A percentile compares a stretch with the other conserved stretches of the same genome.
These are phyloP conservation scores for Sebastes iracundus DNA, from an alignment of 2,797 vertebrate genomes.

Conservation along the genomic window DNA sequence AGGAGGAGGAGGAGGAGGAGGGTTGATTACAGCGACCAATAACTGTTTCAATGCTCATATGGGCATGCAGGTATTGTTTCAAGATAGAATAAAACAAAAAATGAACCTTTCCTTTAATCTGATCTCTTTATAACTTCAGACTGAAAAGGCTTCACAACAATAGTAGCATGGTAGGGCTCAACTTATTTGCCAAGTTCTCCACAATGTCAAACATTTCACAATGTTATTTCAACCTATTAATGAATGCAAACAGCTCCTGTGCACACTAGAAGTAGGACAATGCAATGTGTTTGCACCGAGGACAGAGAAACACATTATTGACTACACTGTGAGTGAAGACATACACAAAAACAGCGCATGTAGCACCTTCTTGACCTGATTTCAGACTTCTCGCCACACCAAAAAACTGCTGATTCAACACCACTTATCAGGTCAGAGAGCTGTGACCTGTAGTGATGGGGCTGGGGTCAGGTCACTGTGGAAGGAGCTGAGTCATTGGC, in stretches of 20 bases:
- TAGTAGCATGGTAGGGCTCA: neutral
- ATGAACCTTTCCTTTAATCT: neutral
- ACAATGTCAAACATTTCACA: neutral
- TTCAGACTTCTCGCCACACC: neutral
- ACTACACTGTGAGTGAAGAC: neutral
- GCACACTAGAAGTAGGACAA: neutral
- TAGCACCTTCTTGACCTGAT: neutral
- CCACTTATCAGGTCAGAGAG: neutral
- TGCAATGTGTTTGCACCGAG: neutral
- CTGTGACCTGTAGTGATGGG: neutral
- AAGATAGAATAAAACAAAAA: neutral
- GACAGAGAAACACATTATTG: too few species aligned
- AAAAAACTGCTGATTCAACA: neutral
- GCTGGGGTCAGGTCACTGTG: neutral
- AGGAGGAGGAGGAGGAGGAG: too few species aligned
- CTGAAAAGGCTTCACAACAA: neutral
- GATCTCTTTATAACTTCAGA: neutral
- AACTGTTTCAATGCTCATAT: too few species aligned
- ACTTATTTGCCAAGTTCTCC: neutral
- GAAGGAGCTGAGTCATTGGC: neutral
- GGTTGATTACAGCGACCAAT: too few species aligned
- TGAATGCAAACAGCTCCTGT: neutral
- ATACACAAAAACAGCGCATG: neutral
- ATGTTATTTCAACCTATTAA: neutral
- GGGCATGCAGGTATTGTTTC: too few species aligned